A percentile compares a stretch with the other conserved stretches of the same genome.
Conservation (phyloP, 2,797 vertebrate species). For the Halcyon leucocephala region DNA sequence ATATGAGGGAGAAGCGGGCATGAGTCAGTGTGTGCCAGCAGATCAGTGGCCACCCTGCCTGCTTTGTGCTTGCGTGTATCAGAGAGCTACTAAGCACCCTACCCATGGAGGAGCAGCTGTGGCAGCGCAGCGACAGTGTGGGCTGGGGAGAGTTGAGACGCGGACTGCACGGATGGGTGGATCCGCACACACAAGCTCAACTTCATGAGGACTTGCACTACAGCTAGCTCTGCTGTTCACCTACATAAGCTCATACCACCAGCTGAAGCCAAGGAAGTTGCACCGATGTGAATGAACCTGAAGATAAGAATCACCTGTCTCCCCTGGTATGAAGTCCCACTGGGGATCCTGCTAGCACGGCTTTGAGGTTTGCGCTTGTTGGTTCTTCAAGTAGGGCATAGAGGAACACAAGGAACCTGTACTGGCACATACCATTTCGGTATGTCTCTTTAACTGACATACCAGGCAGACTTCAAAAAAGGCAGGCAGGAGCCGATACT, state of each 20-base stretch:
- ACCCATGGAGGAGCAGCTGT: neutral
- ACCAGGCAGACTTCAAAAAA: neutral
- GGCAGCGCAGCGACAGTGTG: rapidly evolving
- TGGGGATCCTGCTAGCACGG: neutral
- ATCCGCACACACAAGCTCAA: neutral
- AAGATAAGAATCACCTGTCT: neutral
- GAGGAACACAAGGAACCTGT: neutral
- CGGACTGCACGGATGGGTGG: rapidly evolving
- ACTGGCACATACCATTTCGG: neutral
- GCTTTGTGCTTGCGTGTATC: rapidly evolving
- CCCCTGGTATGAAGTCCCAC: neutral
- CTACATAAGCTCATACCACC: rapidly evolving
- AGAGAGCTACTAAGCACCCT: rapidly evolving
- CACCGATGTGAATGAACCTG: neutral
- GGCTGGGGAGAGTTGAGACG: neutral
- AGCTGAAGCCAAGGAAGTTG: neutral
- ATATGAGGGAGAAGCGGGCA: neutral
- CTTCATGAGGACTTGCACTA: rapidly evolving
- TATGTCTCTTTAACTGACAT: neutral
- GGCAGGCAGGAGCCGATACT: neutral
- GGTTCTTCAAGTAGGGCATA: neutral
- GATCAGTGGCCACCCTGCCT: rapidly evolving
- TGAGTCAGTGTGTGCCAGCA: neutral
- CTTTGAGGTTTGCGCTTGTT: neutral
- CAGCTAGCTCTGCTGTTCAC: neutral